phyloP scores from a whole-genome alignment of 2,797 vertebrate species.

The Taeniopygia guttata region DNA sequence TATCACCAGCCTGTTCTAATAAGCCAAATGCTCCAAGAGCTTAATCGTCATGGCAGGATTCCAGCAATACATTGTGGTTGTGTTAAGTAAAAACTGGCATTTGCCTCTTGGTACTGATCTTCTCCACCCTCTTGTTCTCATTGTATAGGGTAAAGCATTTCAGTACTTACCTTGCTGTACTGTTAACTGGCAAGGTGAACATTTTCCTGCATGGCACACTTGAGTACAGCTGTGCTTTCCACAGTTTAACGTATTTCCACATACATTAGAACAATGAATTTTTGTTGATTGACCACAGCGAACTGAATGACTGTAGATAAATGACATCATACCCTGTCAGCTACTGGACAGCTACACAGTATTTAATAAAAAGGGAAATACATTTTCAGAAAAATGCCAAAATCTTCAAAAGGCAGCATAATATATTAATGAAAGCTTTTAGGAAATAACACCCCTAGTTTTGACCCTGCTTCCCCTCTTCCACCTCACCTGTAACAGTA shows the following conservation, averaged over 20 bases:
- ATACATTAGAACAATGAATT: constrained; percentile 86
- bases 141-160: background rate
- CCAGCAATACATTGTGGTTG: background rate
- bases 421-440: background rate
- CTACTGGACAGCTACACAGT: background rate
- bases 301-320: constrained; percentile 86
- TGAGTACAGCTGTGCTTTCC: constrained; percentile 86
- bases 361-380: background rate
- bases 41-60: background rate
- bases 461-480: background rate
- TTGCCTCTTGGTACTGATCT: background rate
- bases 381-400: background rate
- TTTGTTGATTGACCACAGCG: constrained; percentile 88
- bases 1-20: background rate
- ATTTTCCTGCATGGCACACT: constrained; percentile 88
- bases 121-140: background rate
- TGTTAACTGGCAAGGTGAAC: constrained; percentile 86
- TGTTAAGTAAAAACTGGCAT: background rate
- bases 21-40: background rate
- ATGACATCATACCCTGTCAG: background rate
- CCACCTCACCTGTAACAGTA: background rate
- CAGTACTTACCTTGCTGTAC: constrained; percentile 85
- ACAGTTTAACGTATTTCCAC: constrained; percentile 87
- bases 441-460: background rate
- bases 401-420: background rate